These are phyloP conservation scores for Saguinus imperator DNA, from an alignment of 2,113 vertebrate genomes.

Conservation along the genomic window DNA sequence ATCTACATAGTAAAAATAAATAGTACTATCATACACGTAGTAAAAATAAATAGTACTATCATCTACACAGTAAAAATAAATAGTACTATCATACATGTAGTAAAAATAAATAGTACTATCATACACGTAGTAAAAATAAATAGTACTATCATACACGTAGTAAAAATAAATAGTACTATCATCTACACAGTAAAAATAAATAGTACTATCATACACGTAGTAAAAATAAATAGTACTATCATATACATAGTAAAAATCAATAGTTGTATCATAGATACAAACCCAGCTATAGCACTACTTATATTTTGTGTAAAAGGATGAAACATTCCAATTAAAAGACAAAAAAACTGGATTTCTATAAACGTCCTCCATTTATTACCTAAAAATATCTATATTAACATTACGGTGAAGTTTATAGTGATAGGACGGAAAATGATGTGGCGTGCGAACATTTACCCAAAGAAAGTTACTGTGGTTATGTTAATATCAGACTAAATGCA, in stretches of 20 bases:
- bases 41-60: no score
- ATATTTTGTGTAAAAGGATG: neutral
- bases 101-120: no score
- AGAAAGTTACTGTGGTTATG: neutral
- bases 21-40: no score
- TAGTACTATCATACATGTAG: no score
- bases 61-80: no score
- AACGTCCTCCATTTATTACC: neutral
- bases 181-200: no score
- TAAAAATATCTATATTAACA: neutral
- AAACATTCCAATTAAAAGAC: neutral
- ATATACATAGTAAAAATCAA: no score
- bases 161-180: no score
- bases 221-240: neutral
- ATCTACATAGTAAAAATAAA: no score
- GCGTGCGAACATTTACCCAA: neutral
- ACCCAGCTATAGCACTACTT: neutral
- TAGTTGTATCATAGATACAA: neutral
- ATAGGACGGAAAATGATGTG: neutral
- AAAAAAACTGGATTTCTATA: neutral
- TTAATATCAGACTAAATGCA: neutral
- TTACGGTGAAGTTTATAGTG: neutral
- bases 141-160: no score
- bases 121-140: no score
- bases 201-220: no score